Percentiles rank a stretch among this genome's conserved stretches.
Evolutionary conservation across 2,113 vertebrate genomes (phyloP).

Genomic region (Cichladusa arquata): DNA sequence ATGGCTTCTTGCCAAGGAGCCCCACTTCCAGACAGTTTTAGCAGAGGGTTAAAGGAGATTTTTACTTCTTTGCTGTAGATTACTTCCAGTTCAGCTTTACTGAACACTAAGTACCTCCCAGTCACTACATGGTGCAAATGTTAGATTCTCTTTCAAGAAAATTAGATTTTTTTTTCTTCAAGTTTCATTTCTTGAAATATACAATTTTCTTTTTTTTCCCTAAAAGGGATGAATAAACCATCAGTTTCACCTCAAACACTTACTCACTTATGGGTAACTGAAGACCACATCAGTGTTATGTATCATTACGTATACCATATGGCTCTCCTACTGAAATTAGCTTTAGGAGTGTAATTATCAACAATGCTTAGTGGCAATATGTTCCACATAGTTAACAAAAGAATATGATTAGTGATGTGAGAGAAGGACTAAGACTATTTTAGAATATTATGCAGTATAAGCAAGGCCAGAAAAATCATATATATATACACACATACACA

Average conservation of each 20-base stretch:
- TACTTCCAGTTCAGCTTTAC: background rate
- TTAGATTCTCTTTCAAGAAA: background rate
- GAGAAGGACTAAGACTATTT: background rate
- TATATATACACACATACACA: rapidly evolving
- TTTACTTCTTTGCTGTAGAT: background rate
- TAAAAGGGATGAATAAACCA: background rate
- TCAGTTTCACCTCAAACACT: background rate
- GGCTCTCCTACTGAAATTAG: background rate
- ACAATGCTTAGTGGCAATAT: background rate
- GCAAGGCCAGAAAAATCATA: background rate
- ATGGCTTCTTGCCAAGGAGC: background rate
- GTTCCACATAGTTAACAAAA: background rate
- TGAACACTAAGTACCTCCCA: background rate
- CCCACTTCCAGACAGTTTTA: background rate
- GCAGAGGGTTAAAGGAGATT: background rate
- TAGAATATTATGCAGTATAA: background rate
- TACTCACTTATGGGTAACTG: background rate
- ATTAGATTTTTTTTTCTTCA: background rate
- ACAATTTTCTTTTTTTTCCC: background rate
- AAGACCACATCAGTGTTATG: background rate
- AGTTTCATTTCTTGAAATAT: background rate
- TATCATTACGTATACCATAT: background rate
- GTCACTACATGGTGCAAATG: background rate
- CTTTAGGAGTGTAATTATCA: background rate
- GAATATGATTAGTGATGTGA: background rate